Evolutionary conservation across 2,888 invertebrate species (phyloP), one percentile per base, ranked within the genome.

Genomic region (Baronia brevicornis): DNA sequence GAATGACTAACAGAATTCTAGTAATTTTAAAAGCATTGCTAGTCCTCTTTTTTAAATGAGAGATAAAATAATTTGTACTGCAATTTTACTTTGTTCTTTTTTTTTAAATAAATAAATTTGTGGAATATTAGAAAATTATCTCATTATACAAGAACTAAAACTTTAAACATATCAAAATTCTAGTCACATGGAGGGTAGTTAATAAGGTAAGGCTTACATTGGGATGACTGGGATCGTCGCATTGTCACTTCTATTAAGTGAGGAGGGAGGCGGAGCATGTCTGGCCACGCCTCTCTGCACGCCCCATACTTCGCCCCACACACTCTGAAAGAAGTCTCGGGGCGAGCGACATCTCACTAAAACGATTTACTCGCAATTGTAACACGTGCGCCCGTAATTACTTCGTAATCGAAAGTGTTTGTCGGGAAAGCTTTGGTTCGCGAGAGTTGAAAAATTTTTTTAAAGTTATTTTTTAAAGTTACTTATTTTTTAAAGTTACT

Each of bases 241-340:
- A 69, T 82, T 80, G 78, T 82, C 78, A 82, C 71, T 75, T 78
- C 78, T 77, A 82, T 78, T 79, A 80, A 72, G 68, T 60, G 55
- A 56, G 41, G 54, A 43, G 54, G 43, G 54, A 62, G 78, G 75
- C 69, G 71, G 72, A 40, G 60, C 60, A 31, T n/a, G 29, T 29
- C 27, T 4, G 34, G 64, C 57, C 74, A 65, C 71, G 74, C 74
- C 74, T 56, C 52, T 23, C 31, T 44, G 38, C 44, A 29, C 43
- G 42, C 41, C 43, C 46, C 51, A 44, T 53, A 45, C 59, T 32
- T 44, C 55, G 48, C 59, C 60, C 52, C 57, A 54, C 59, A 45
- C 46, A 38, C 59, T 54, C 48, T 26, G 34, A 38, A 26, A 41
- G 33, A 19, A 28, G 26, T 25, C 41, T 41, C 42, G 32, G 25